Percentiles rank a stretch among this genome's conserved stretches.
phyloP scores from a whole-genome alignment of 2,888 invertebrate genomes.

The Trachelus tabidus region DNA sequence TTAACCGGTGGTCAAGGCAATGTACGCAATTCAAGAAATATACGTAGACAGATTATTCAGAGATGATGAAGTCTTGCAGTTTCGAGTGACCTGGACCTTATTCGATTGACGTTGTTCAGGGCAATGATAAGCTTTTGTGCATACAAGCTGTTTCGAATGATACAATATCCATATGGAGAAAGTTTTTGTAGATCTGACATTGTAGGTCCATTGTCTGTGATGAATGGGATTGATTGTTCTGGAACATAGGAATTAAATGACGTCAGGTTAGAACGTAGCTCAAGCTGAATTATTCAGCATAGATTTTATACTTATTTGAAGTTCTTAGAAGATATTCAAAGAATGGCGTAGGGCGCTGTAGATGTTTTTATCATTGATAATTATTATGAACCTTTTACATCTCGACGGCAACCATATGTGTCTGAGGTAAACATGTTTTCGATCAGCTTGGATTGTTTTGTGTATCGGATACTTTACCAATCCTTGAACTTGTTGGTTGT shows the following conservation, averaged over 20 bases:
- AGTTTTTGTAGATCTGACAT: background rate
- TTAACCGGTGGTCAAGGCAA: background rate
- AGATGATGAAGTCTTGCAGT: background rate
- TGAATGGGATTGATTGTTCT: background rate
- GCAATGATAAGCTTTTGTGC: background rate
- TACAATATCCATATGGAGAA: background rate
- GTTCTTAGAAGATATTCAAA: background rate
- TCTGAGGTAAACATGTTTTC: background rate
- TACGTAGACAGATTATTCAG: background rate
- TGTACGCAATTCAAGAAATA: background rate
- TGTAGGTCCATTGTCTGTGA: background rate
- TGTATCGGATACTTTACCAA: background rate
- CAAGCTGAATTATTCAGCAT: background rate
- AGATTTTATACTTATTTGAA: background rate
- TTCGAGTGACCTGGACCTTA: background rate
- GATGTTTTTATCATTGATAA: background rate
- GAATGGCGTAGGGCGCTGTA: background rate
- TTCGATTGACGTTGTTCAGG: background rate
- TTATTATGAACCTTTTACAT: background rate
- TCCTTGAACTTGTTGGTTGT: background rate
- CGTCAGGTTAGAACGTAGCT: background rate
- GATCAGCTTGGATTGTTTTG: background rate
- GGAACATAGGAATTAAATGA: background rate
- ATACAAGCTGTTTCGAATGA: background rate
- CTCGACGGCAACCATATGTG: background rate